phyloP scores from a whole-genome alignment of 1,140 invertebrate species.

The Hyles vespertilio region DNA sequence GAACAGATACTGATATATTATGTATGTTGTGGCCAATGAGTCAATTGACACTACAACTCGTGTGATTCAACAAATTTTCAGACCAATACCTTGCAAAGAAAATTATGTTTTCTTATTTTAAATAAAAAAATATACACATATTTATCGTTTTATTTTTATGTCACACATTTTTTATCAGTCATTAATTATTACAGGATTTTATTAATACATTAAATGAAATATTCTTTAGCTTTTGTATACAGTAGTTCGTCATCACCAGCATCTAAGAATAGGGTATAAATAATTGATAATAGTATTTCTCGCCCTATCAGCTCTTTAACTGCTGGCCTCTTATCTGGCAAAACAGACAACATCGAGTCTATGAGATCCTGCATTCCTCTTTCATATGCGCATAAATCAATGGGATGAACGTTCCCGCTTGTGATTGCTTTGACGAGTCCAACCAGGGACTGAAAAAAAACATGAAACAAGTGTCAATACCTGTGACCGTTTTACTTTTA shows the following conservation, averaged over 20 bases:
- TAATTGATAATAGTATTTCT: conserved; percentile 54
- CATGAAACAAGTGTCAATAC: neutral
- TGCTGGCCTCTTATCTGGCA: conserved; percentile 71
- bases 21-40: no score
- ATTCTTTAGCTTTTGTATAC: conserved; percentile 33
- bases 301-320: conserved; percentile 65
- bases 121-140: conserved; percentile 13
- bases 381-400: conserved; percentile 68
- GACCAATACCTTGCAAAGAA: no score
- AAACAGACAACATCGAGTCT: conserved; percentile 69
- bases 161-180: neutral
- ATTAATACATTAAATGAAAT: neutral
- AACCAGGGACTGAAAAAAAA: conserved; percentile 60
- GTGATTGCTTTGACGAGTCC: conserved; percentile 75
- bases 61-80: no score
- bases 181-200: neutral
- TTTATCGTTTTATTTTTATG: conserved; percentile 8
- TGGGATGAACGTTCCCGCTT: conserved; percentile 67
- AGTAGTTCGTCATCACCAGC: conserved; percentile 58
- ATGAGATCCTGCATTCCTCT: conserved; percentile 73
- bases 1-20: conserved; percentile 25
- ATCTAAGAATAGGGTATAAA: conserved; percentile 59
- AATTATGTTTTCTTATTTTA: conserved; percentile 1
- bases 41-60: no score
- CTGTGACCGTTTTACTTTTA: no score